Conservation (phyloP, 2,797 vertebrate species). For the Pelochelys cantorii region DNA sequence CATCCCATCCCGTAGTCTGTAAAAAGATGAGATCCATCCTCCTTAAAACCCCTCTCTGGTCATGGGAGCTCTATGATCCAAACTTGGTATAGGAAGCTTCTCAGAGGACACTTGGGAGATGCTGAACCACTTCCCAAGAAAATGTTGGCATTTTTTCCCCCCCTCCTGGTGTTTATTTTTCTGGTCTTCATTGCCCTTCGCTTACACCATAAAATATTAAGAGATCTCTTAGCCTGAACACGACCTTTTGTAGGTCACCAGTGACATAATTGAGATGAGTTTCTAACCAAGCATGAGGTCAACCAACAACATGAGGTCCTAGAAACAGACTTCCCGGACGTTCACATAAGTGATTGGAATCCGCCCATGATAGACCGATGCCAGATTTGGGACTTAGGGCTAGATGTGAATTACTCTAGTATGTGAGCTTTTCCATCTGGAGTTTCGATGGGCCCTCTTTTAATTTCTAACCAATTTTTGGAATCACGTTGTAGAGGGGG, state of each 20-base stretch:
- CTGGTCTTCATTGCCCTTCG: accelerated
- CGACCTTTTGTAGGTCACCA: background rate
- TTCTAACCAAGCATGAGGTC: background rate
- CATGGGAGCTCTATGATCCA: background rate
- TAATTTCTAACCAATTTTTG: background rate
- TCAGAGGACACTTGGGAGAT: background rate
- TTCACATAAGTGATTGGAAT: background rate
- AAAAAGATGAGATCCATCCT: background rate
- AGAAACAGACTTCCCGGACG: accelerated
- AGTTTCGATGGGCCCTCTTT: background rate
- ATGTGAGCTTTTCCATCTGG: background rate
- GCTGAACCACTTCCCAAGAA: background rate
- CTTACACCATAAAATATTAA: accelerated
- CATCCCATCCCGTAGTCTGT: background rate
- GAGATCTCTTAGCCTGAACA: background rate
- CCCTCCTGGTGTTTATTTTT: background rate
- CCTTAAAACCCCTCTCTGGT: accelerated
- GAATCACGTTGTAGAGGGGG: no score
- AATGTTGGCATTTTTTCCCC: background rate
- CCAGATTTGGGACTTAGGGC: background rate
- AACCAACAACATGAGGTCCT: background rate
- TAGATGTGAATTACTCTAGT: background rate
- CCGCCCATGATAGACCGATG: accelerated
- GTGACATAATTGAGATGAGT: background rate
- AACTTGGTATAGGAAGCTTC: background rate